Base-by-base conservation (phyloP, 2,797 vertebrate species). In the Myripristis murdjan region DNA sequence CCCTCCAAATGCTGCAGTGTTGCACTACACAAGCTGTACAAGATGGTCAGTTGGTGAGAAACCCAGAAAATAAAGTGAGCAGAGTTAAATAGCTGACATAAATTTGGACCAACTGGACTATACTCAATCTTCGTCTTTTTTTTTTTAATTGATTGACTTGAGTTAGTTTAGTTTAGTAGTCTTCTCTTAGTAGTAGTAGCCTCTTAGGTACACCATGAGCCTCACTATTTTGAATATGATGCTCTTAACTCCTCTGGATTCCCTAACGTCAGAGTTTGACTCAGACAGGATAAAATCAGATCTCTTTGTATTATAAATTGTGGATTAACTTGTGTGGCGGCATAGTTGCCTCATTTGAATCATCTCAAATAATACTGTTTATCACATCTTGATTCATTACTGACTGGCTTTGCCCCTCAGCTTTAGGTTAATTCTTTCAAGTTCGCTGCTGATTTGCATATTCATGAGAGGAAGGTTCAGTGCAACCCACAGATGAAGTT, bases 301-400 rank as follows among this genome's bases (percentile, higher is more conserved):
- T 80, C 63, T 70, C 54, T 83, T 78, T 84, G 77, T 80, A 73
- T 87, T 83, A 85, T 88, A 92, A 89, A 87, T 88, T 81, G 73
- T 77, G 57, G 82, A 90, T 89, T 82, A 85, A 68, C 82, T 82
- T 64, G 81, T 64, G 64, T 63, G 67, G 63, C 73, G 49, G 55
- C 46, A 47, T 64, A 87, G 79, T 80, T 83, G 81, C 82, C 75
- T 86, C 83, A 67, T 86, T 78, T 73, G 57, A 79, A 77, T 86
- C 58, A 3, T 5, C 70, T 77, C 35, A 73, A 77, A 79, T 85
- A 79, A 54, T 47, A 77, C 82, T 84, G 77, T 73, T 87, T 84
- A 85, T 89, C 70, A 5, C 73, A 77, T 73, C 79, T 56, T 72
- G 74, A 85, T 90, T 81, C 76, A 90, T 85, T 76, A 70, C 58